Evolutionary conservation across 1,140 invertebrate genomes (phyloP), one percentile per base, ranked within the genome.

Genomic region (Heliconius melpomene): DNA sequence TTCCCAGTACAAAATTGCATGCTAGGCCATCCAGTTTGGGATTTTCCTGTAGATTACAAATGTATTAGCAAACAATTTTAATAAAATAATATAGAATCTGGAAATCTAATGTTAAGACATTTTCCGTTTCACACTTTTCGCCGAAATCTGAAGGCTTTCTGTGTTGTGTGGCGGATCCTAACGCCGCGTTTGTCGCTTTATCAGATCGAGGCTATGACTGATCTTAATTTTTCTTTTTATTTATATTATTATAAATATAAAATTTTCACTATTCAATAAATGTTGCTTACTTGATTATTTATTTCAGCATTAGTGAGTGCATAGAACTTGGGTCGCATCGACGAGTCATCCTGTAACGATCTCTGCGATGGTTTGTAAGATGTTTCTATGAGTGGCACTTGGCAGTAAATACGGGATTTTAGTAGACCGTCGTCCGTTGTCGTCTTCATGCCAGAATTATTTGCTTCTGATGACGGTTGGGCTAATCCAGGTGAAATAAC

Each of bases 1-100:
- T 98, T 50, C 98, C 98, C 32, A 99, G 93, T 54, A 99, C 97
- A 88, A 99, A 99, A 94, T 98, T 99, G 90, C 98, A 98, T 3
- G 98, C 98, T 93, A 99, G 94, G 32, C 98, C 98, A 95, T 99
- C 98, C 54, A 99, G 94, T 93, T 98, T 99, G 0, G 94, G 94
- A 40, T 94, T 95, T 78, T 95, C 94, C 93, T 95, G 79, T 26
- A 77, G 38, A 80, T 72, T 52, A 52, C 16, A 52, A 52, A 52
- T 52, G 2, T 52, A 52, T 52, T 52, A 52, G 18, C 18, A 52
- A 20, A 52, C 7, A 52, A 52, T 52, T 18, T 7, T 2, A 52
- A 52, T 18, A 52, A 52, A 3, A 52, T 52, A 18, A 20, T 52
- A 52, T 52, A 7, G 0, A 52, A 52, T 1, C 7, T 52, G 7